These are phyloP conservation scores for Crotalus tigris DNA, from an alignment of 2,113 vertebrate species.

Conservation along the genomic window DNA sequence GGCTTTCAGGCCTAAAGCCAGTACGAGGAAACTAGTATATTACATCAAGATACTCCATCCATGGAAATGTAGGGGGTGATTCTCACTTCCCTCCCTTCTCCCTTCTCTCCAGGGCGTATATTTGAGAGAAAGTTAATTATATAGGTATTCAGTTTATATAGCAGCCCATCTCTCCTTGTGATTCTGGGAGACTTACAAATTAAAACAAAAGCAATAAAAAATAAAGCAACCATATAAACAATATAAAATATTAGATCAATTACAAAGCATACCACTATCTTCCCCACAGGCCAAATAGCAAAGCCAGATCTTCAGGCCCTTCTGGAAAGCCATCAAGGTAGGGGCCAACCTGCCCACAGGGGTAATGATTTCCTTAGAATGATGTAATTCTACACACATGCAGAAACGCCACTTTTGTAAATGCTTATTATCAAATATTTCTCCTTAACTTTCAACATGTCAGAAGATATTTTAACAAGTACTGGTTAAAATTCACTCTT, in stretches of 20 bases:
- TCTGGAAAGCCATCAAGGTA: neutral
- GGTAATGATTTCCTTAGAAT: slow-evolving; percentile 32
- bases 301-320: neutral
- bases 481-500: neutral
- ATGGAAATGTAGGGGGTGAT: slow-evolving; percentile 11
- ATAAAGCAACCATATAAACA: neutral
- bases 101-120: slow-evolving; percentile 18
- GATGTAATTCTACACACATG: slow-evolving; percentile 15
- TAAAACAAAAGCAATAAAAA: neutral
- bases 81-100: neutral
- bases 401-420: slow-evolving; percentile 33
- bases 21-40: too few species aligned
- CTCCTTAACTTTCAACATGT: slow-evolving; percentile 19
- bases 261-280: neutral
- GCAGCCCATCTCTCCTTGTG: neutral
- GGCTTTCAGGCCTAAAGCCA: too few species aligned
- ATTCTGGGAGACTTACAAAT: neutral
- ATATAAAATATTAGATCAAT: neutral
- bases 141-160: neutral
- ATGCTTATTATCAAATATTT: slow-evolving; percentile 43
- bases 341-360: neutral
- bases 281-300: neutral
- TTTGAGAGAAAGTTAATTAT: neutral
- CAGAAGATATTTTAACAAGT: slow-evolving; percentile 45
- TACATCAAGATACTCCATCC: neutral